Base-by-base conservation (phyloP, 2,888 invertebrate genomes). In the Synergus umbraculus region DNA sequence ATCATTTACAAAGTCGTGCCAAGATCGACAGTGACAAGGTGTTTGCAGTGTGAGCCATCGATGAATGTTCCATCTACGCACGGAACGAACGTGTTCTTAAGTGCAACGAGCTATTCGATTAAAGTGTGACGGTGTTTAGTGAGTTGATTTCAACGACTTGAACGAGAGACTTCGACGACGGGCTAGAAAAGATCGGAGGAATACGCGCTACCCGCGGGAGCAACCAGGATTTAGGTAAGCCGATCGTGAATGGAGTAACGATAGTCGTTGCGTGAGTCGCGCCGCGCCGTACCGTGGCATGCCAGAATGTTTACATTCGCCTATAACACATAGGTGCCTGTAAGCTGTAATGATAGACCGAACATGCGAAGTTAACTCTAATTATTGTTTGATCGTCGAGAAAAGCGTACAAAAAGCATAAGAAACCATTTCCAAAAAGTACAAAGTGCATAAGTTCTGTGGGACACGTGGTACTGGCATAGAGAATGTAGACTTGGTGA, bases 111-210 rank as follows among this genome's bases (percentile, higher is more conserved):
- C 44, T 15, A 54, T 18, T 46, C 37, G 41, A 13, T 64, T 84
- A 84, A 85, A 89, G 89, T 89, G 88, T 84, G 84, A 82, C 81
- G 83, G 88, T 89, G 89, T 87, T 84, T 78, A 88, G 89, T 90
- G 89, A 88, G 84, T 76, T 80, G 81, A 46, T 77, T 64, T 65
- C 80, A 83, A 83, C 82, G 77, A 65, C 77, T n/a, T 69, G 44
- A 77, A 29, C 79, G 84, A 88, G 90, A 88, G 90, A 90, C 88
- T 87, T 88, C 85, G 83, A 90, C 90, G 89, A 87, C 79, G 81
- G 88, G 81, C 60, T 76, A 84, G 84, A 79, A 85, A 84, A 81
- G 86, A 82, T 78, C 83, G 83, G 83, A 86, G 86, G 85, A 84
- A 88, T 87, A 86, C 85, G 83, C 82, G 85, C 82, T 29, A 29